Base-by-base conservation (phyloP, 2,797 vertebrate genomes). In the Enteromius anoplus region DNA sequence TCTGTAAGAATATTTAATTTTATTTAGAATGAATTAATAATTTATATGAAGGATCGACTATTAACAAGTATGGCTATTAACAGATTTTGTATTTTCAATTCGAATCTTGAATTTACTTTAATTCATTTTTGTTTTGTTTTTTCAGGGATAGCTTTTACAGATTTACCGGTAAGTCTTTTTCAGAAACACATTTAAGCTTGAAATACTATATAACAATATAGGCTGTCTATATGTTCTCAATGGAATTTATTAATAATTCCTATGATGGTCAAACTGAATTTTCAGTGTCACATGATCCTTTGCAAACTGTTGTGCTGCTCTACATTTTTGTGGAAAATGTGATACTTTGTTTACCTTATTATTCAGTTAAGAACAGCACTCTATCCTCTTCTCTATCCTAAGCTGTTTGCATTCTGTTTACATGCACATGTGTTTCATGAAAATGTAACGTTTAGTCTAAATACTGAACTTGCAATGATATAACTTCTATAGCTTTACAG, bases 111-210 rank as follows among this genome's bases (percentile, higher is more conserved):
- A 62, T 49, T 29, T 83, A 14, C 0, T 62, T 15, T 62, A 37
- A 81, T 7, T 78, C 1, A 71, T 3, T 65, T 49, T 37, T 51
- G 10, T 71, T 10, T 77, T 66, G 5, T 53, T 19, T 34, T 65
- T 88, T 66, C 94, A 99, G 98, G 98, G 93, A 97, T 98, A 87
- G 98, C 98, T 93, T 99, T 99, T 94, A 99, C 98, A 94, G 98
- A 99, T 92, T 94, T 99, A 88, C 98, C 98, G 91, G 98, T 99
- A 94, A 98, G 98, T 97, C 91, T 89, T 21, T 40, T 77, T 37
- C n/a, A 32, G 26, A 47, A 47, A 47, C 17, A 8, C 5, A 11
- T 42, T 37, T 21, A 15, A 26, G 58, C 9, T 34, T 73, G 4
- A 58, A 58, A 34, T 14, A 4, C 32, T 37, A n/a, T 7, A 4